Evolutionary conservation across 2,797 vertebrate genomes (phyloP).

Genomic region (Acanthurus leucopareius): DNA sequence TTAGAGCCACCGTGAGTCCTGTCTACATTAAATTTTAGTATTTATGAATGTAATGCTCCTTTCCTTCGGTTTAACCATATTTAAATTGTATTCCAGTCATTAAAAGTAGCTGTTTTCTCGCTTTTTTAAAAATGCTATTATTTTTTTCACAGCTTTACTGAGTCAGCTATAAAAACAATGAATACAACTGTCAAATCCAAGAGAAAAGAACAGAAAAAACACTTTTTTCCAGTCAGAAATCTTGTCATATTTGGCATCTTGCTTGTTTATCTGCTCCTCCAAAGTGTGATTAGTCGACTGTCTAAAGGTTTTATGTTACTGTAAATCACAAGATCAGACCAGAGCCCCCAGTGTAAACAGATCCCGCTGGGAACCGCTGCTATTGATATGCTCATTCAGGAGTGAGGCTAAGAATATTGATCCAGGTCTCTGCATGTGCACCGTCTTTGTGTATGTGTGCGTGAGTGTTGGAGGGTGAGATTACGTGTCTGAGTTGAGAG

Average conservation of each 20-base stretch:
- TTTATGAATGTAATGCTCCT: neutral
- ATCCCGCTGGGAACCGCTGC: conserved; percentile 27
- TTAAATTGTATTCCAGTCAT: neutral
- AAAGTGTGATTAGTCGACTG: neutral
- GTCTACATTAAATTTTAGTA: neutral
- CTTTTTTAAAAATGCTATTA: neutral
- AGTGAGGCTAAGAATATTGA: conserved; percentile 47
- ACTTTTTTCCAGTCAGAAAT: neutral
- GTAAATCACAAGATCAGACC: conserved; percentile 23
- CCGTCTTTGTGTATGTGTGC: neutral
- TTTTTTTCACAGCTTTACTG: conserved; percentile 1
- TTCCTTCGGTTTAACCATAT: neutral
- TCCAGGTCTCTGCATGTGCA: conserved; percentile 23
- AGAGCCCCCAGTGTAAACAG: conserved; percentile 15
- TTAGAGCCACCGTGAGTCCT: neutral
- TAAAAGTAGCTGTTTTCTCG: neutral
- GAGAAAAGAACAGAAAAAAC: neutral
- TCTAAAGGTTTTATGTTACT: conserved; percentile 1
- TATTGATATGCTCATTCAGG: conserved; percentile 50
- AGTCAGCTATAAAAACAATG: neutral
- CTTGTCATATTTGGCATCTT: neutral
- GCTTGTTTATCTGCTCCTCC: neutral
- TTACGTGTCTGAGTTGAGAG: conserved; percentile 17
- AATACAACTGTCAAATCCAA: conserved; percentile 24
- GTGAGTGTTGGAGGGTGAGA: neutral